Conservation (phyloP, 2,113 vertebrate genomes). For the Lichenostomus cassidix region DNA sequence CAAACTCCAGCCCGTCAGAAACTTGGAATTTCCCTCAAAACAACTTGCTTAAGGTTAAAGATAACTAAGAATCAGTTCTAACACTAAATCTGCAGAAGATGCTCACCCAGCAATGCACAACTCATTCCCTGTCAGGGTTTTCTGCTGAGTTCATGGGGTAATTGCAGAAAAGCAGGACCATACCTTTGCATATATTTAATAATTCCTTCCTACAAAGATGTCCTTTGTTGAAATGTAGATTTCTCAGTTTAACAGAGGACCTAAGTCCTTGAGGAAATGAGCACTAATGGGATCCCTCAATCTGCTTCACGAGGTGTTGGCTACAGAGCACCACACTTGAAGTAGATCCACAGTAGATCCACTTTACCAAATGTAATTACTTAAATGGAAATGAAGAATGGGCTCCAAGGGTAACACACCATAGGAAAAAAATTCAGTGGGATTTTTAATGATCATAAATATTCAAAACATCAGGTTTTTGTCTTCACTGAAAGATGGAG, state of each 20-base stretch:
- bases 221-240: neutral
- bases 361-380: neutral
- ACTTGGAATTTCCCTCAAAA: neutral
- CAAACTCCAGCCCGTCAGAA: neutral
- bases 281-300: neutral
- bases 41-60: neutral
- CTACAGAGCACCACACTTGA: neutral
- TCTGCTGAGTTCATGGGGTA: neutral
- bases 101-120: accelerated
- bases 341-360: neutral
- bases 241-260: neutral
- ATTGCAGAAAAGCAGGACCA: accelerated
- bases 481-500: neutral
- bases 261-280: accelerated
- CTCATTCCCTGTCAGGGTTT: accelerated
- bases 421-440: neutral
- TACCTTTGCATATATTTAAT: accelerated
- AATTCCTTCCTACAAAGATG: neutral
- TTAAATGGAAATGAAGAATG: neutral
- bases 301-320: neutral
- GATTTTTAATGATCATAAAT: neutral
- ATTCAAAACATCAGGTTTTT: neutral
- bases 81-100: neutral
- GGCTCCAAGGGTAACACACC: neutral
- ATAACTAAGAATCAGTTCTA: neutral